These are phyloP conservation scores for Muricea muricata DNA, from an alignment of 92 coral and sea anemone species.

Conservation along the genomic window DNA sequence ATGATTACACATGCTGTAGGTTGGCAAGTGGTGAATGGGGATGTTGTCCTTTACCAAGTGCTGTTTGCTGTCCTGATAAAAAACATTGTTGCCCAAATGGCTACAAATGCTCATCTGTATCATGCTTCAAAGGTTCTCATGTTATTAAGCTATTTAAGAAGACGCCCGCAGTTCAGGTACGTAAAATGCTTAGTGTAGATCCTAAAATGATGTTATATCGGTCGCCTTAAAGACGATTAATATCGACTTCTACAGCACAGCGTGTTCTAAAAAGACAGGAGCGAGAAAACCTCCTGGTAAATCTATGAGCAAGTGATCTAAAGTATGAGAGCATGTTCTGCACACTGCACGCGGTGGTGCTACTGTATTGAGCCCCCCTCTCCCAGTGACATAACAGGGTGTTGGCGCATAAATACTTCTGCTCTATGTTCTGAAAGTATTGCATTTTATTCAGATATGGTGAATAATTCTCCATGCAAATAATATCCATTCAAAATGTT, in stretches of 20 bases:
- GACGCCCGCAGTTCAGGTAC: background rate
- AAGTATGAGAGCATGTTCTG: too few relatives aligned
- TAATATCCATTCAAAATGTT: too few relatives aligned
- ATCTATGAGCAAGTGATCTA: too few relatives aligned
- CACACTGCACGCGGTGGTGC: too few relatives aligned
- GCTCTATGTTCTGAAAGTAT: too few relatives aligned
- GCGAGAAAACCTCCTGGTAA: too few relatives aligned
- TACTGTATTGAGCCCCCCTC: too few relatives aligned
- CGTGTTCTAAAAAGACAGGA: too few relatives aligned
- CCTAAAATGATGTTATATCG: background rate
- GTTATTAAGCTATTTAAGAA: background rate
- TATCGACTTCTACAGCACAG: background rate
- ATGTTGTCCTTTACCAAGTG: constrained; percentile 75
- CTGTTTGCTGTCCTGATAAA: constrained; percentile 71
- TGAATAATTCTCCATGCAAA: too few relatives aligned
- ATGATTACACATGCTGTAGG: constrained; percentile 72
- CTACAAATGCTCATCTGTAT: constrained; percentile 16
- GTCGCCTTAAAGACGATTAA: background rate
- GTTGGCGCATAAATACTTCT: too few relatives aligned
- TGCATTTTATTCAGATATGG: too few relatives aligned
- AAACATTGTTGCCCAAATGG: constrained; percentile 67
- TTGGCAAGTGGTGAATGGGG: constrained; percentile 69
- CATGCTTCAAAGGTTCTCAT: background rate
- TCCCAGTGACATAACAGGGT: too few relatives aligned
- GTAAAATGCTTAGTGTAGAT: background rate